These are phyloP conservation scores for Eueides isabella DNA, from an alignment of 1,140 invertebrate genomes.

Conservation along the genomic window DNA sequence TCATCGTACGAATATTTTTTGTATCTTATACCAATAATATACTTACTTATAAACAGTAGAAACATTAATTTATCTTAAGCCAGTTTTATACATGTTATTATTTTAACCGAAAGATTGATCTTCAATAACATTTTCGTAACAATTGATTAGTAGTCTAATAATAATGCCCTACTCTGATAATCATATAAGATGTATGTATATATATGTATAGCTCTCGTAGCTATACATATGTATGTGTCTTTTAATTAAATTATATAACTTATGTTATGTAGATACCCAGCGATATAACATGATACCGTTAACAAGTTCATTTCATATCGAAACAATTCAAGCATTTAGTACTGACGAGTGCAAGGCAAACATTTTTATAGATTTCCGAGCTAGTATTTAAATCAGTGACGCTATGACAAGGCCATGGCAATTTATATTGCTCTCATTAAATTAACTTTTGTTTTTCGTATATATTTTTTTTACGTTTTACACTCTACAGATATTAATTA, in stretches of 20 bases:
- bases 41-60: too few relatives aligned
- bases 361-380: constrained; percentile 12
- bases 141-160: too few relatives aligned
- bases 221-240: neutral
- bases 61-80: too few relatives aligned
- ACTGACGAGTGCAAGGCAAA: constrained; percentile 2
- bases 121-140: too few relatives aligned
- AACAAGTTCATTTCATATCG: neutral
- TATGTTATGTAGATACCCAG: neutral
- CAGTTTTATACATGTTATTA: too few relatives aligned
- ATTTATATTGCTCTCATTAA: constrained; percentile 20
- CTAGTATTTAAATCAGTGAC: constrained; percentile 20
- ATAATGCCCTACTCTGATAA: too few relatives aligned
- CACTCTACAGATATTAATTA: too few relatives aligned
- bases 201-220: too few relatives aligned
- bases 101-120: too few relatives aligned
- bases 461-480: too few relatives aligned
- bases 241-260: constrained; percentile 4
- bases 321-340: neutral
- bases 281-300: neutral
- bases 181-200: neutral
- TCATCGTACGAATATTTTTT: too few relatives aligned
- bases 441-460: neutral
- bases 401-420: constrained; percentile 13
- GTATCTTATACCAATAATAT: too few relatives aligned